Percentiles rank a stretch among this genome's conserved stretches.
Conservation (phyloP, 2,888 invertebrate genomes). For the Campoletis raptor region DNA sequence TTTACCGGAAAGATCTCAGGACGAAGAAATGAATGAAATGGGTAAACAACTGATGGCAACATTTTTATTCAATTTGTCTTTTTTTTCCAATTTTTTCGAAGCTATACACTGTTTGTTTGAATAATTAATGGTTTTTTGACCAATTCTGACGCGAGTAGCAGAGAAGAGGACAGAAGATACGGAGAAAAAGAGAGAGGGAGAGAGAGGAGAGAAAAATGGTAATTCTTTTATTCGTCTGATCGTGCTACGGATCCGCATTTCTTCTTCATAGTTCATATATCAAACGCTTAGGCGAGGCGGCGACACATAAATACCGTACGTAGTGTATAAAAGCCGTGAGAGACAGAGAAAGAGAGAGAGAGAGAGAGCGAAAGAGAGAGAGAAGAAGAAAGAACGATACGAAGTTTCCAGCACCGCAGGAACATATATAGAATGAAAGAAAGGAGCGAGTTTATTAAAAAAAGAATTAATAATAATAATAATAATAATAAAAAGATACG, state of each 20-base stretch:
- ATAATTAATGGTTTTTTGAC: slow-evolving; percentile 4
- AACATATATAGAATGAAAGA: slow-evolving; percentile 42
- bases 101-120: neutral
- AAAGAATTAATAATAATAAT: slow-evolving; percentile 48
- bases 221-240: slow-evolving; percentile 55
- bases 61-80: neutral
- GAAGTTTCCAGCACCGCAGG: slow-evolving; percentile 46
- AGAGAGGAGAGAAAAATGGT: slow-evolving; percentile 29
- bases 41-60: neutral
- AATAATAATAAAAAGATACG: neutral
- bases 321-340: slow-evolving; percentile 77
- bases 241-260: slow-evolving; percentile 63
- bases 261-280: slow-evolving; percentile 81
- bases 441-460: slow-evolving; percentile 56
- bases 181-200: slow-evolving; percentile 18
- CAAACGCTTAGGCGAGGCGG: slow-evolving; percentile 83
- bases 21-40: neutral
- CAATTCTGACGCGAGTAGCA: neutral
- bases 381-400: no score
- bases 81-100: neutral
- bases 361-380: no score
- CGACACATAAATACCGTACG: slow-evolving; percentile 82
- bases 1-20: neutral
- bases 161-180: neutral
- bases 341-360: slow-evolving; percentile 49